Evolutionary conservation across 2,797 vertebrate genomes (phyloP).

Genomic region (Varecia variegata): DNA sequence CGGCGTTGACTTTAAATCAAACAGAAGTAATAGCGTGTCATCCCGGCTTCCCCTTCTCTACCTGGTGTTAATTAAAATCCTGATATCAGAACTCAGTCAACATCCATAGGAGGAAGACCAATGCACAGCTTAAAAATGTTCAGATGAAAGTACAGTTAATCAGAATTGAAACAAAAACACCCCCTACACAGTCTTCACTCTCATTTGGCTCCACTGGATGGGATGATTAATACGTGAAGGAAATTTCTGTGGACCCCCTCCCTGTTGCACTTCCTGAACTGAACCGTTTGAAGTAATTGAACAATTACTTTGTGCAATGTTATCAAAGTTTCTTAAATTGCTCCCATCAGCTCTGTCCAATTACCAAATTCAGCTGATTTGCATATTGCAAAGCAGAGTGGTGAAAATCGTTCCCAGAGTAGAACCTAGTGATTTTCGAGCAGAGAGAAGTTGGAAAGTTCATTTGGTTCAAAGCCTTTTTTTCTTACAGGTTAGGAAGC

Average conservation of each 20-base stretch:
- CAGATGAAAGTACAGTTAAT: conserved; percentile 82
- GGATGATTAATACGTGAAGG: conserved; percentile 66
- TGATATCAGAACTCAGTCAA: conserved; percentile 81
- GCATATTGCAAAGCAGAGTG: conserved; percentile 30
- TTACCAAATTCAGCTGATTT: conserved; percentile 61
- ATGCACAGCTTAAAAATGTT: conserved; percentile 77
- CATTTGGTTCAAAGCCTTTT: not conserved
- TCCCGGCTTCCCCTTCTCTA: conserved; percentile 67
- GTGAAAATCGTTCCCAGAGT: not conserved
- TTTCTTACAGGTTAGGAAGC: not conserved
- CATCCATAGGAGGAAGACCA: conserved; percentile 75
- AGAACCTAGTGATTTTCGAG: not conserved
- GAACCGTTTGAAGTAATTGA: conserved; percentile 73
- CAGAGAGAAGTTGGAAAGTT: not conserved
- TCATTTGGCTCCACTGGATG: conserved; percentile 11
- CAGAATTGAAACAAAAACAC: conserved; percentile 76
- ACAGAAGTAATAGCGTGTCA: conserved; percentile 73
- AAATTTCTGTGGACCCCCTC: conserved; percentile 44
- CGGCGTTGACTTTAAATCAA: conserved; percentile 78
- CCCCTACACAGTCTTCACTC: conserved; percentile 60
- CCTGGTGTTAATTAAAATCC: conserved; percentile 81
- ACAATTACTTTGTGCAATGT: conserved; percentile 75
- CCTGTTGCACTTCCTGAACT: conserved; percentile 29
- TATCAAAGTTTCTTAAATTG: conserved; percentile 76
- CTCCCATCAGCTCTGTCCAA: conserved; percentile 69